These are phyloP conservation scores for Triplophysa siluroides DNA, from an alignment of 2,113 vertebrate species.

Conservation along the genomic window DNA sequence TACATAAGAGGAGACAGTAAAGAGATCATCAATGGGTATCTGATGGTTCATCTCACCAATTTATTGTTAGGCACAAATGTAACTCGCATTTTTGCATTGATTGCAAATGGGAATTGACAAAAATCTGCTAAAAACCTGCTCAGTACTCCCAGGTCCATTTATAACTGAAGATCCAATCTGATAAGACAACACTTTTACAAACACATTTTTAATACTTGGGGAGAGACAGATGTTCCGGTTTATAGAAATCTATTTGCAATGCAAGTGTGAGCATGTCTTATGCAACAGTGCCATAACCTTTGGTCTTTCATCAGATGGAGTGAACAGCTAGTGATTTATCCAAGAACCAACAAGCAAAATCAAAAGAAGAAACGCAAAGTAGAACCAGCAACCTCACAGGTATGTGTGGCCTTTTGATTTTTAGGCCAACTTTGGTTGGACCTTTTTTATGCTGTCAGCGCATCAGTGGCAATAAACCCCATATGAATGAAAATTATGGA, in stretches of 20 bases:
- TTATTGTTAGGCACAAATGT: neutral
- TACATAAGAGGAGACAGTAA: constrained; percentile 81
- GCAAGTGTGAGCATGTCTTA: neutral
- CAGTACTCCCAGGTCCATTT: no score
- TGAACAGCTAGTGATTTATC: constrained; percentile 78
- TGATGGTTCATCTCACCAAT: neutral
- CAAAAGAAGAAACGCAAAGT: constrained; percentile 84
- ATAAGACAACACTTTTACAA: no score
- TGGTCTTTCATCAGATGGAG: constrained; percentile 68
- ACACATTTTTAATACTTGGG: no score
- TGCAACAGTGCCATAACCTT: neutral
- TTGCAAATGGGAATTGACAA: no score
- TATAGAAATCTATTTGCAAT: neutral
- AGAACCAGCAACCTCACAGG: constrained; percentile 77
- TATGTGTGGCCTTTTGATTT: constrained; percentile 37
- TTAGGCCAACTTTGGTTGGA: neutral
- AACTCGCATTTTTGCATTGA: no score
- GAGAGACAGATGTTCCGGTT: no score
- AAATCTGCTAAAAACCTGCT: no score
- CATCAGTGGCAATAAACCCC: neutral
- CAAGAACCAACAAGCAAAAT: constrained; percentile 82
- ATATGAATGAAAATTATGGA: neutral
- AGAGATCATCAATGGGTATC: constrained; percentile 81
- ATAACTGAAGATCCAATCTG: no score
- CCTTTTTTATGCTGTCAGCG: neutral